phyloP scores from a whole-genome alignment of 2,888 invertebrate species.

The Heliconius cydno region DNA sequence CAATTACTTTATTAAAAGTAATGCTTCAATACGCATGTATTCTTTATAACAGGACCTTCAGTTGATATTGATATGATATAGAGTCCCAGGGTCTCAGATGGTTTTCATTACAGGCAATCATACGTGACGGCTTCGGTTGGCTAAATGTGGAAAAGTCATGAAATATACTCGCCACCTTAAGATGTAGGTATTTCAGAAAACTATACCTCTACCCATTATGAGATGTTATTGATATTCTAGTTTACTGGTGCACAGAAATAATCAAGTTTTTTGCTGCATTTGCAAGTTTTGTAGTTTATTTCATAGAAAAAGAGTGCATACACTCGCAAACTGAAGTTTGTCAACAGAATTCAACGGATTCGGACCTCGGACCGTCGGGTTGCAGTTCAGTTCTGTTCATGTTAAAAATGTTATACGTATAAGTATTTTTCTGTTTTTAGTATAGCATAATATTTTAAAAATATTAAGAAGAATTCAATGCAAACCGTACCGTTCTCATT shows the following conservation, averaged over 20 bases:
- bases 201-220: constrained; percentile 18
- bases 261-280: no score
- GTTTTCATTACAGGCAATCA: constrained; percentile 74
- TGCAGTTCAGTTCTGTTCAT: no score
- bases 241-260: no score
- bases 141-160: constrained; percentile 65
- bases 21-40: background rate
- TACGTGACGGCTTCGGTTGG: constrained; percentile 66
- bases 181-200: constrained; percentile 32
- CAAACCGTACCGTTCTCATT: background rate
- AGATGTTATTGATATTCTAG: background rate
- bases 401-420: no score
- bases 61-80: constrained; percentile 72
- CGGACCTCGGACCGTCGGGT: no score
- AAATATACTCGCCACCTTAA: constrained; percentile 56
- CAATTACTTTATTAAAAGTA: background rate
- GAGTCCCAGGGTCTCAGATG: constrained; percentile 60
- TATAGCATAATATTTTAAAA: background rate
- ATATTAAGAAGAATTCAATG: background rate
- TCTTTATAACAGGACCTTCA: constrained; percentile 57
- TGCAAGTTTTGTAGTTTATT: no score
- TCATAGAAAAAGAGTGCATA: no score
- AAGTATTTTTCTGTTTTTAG: background rate
- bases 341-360: no score
- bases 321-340: no score